Evolutionary conservation across 1,140 invertebrate species (phyloP).

Genomic region (Drosophila lacteicornis): DNA sequence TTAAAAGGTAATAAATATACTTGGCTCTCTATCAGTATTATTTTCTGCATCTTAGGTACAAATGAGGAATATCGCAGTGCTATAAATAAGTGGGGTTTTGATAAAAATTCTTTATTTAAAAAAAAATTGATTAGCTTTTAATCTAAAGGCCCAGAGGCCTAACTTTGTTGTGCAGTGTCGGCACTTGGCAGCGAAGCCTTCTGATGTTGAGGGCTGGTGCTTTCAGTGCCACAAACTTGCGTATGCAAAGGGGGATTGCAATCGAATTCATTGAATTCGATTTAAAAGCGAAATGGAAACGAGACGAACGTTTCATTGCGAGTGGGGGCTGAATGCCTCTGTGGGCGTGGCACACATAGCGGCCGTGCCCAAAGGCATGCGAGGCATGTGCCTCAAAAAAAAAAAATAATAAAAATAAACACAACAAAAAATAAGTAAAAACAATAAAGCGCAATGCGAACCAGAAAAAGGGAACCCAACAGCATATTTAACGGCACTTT

Average conservation of each 20-base stretch:
- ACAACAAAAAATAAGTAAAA: constrained; percentile 29
- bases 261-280: constrained; percentile 81
- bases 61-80: no score
- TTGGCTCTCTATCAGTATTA: no score
- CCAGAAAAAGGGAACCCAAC: constrained; percentile 17
- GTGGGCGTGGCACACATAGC: constrained; percentile 35
- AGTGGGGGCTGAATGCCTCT: constrained; percentile 13
- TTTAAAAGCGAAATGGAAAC: constrained; percentile 71
- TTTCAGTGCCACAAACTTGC: constrained; percentile 74
- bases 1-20: no score
- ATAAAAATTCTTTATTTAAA: no score
- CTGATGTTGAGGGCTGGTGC: constrained; percentile 9
- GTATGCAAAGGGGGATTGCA: constrained; percentile 76
- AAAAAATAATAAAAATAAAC: constrained; percentile 2
- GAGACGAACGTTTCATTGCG: constrained; percentile 21
- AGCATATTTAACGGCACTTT: constrained; percentile 67
- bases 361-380: constrained; percentile 20
- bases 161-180: constrained; percentile 25
- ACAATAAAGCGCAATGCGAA: constrained; percentile 35
- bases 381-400: constrained; percentile 24
- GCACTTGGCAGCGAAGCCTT: constrained; percentile 5
- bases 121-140: background rate
- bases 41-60: no score
- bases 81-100: background rate
- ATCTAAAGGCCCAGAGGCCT: background rate